These are phyloP conservation scores for Ochotona curzoniae DNA, from an alignment of 2,113 vertebrate genomes.

Conservation along the genomic window DNA sequence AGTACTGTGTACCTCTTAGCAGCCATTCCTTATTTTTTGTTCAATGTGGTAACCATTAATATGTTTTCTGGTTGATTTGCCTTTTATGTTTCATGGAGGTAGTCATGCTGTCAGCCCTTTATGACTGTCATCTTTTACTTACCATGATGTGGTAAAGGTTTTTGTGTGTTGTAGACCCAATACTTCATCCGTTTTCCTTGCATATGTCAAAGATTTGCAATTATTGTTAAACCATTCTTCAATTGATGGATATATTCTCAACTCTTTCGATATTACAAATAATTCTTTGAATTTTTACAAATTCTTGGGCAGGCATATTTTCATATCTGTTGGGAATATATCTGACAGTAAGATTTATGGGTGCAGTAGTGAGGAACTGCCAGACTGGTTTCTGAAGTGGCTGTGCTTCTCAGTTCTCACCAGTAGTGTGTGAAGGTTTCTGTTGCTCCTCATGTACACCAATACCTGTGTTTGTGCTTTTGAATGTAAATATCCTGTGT, in stretches of 20 bases:
- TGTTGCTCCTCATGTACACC: not conserved
- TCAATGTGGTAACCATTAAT: not conserved
- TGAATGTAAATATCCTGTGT: not conserved
- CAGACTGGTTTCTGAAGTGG: not conserved
- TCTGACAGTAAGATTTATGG: not conserved
- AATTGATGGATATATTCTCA: not conserved
- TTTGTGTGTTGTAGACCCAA: not conserved
- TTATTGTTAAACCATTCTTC: not conserved
- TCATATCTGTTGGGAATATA: not conserved
- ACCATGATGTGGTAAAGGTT: not conserved
- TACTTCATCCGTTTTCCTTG: conserved; percentile 19
- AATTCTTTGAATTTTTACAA: not conserved
- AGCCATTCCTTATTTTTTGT: not conserved
- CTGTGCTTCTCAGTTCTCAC: not conserved
- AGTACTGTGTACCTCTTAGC: not conserved
- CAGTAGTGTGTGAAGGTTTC: not conserved
- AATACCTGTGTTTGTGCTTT: not conserved
- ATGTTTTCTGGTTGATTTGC: not conserved
- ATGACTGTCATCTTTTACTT: not conserved
- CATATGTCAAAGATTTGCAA: not conserved
- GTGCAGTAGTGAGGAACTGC: not conserved
- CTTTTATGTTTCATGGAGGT: not conserved
- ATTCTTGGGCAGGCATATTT: not conserved
- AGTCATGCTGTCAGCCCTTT: not conserved
- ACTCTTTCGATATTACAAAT: not conserved